Conservation (phyloP, 2,797 vertebrate species). For the Eurystomus glaucurus region DNA sequence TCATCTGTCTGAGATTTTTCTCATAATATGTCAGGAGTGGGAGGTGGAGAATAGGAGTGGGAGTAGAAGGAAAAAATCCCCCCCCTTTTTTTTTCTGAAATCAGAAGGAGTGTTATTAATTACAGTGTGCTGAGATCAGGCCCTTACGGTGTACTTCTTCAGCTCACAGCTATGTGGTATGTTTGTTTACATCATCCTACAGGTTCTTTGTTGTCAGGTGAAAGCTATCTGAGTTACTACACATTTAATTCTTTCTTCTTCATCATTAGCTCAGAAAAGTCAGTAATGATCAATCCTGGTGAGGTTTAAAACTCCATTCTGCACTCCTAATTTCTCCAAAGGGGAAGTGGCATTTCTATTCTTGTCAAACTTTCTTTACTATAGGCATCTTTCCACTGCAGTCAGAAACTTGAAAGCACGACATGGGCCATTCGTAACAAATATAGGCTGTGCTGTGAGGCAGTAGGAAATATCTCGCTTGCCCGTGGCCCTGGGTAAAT, state of each 20-base stretch:
- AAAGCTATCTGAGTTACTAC: neutral
- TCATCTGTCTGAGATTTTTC: constrained; percentile 69
- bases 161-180: neutral
- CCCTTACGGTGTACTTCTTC: neutral
- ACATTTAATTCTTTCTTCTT: constrained; percentile 8
- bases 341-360: constrained; percentile 17
- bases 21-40: constrained; percentile 62
- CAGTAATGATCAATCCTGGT: neutral
- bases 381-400: neutral
- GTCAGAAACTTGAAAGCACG: neutral
- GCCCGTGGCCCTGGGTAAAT: neutral
- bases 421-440: neutral
- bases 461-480: neutral
- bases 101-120: constrained; percentile 16
- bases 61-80: constrained; percentile 47
- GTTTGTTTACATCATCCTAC: neutral
- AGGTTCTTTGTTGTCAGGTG: neutral
- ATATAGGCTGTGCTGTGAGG: neutral
- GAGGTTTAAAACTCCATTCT: neutral
- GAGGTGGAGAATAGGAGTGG: constrained; percentile 71
- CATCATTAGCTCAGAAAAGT: neutral
- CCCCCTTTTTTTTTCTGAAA: neutral
- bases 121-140: neutral
- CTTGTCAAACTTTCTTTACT: constrained; percentile 18
- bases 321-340: neutral